Evolutionary conservation across 2,113 vertebrate species (phyloP).

Genomic region (human (Homo sapiens)): DNA sequence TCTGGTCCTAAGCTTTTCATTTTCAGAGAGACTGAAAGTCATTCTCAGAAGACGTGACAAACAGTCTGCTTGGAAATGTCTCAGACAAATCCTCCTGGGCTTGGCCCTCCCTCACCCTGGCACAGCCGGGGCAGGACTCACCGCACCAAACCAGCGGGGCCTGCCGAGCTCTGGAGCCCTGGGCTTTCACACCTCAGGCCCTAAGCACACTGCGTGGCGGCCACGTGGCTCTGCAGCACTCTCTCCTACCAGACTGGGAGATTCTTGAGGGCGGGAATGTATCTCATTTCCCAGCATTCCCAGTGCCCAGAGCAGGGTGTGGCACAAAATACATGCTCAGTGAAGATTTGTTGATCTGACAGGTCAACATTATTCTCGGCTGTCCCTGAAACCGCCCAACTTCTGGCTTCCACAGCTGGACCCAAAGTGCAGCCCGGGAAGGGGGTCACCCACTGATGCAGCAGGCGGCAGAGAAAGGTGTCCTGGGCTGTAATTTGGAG

Average conservation of each 20-base stretch:
- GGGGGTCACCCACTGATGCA: neutral
- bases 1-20: constrained; percentile 35
- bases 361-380: neutral
- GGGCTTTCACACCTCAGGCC: neutral
- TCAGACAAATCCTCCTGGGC: neutral
- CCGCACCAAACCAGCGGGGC: no score
- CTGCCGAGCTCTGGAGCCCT: neutral
- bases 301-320: neutral
- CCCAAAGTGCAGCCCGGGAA: neutral
- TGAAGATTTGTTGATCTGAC: neutral
- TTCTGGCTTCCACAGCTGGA: neutral
- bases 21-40: constrained; percentile 59
- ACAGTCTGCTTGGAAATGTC: neutral
- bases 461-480: neutral
- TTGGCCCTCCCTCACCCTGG: neutral
- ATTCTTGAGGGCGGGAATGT: neutral
- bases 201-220: neutral
- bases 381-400: neutral
- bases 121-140: neutral
- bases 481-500: neutral
- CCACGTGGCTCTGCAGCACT: accelerated
- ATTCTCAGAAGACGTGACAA: constrained; percentile 56
- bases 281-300: neutral
- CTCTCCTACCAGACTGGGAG: neutral
- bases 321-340: neutral